Conservation (phyloP, 2,797 vertebrate genomes). For the Rhinoraja longicauda region DNA sequence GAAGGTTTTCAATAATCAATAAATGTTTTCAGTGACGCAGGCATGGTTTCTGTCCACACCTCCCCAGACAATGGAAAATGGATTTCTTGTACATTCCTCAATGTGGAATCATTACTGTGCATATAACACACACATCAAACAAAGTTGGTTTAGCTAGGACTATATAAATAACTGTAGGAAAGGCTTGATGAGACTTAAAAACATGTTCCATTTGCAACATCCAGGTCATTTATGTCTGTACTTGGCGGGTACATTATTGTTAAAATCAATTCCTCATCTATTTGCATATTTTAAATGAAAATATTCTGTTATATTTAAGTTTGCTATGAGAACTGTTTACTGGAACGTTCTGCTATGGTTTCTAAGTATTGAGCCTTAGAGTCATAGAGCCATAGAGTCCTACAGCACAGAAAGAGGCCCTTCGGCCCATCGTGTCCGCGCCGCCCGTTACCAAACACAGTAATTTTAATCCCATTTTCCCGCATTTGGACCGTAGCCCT, state of each 20-base stretch:
- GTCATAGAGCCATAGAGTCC: too few relatives aligned
- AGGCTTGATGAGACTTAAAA: too few relatives aligned
- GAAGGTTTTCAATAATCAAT: background rate
- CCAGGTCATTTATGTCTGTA: background rate
- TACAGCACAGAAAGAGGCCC: too few relatives aligned
- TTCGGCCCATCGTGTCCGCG: too few relatives aligned
- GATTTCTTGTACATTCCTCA: background rate
- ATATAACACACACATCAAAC: background rate
- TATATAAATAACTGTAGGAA: background rate
- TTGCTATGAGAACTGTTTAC: background rate
- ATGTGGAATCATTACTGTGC: background rate
- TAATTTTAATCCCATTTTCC: too few relatives aligned
- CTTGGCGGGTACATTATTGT: background rate
- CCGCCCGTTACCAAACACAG: too few relatives aligned
- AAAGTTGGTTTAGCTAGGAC: background rate
- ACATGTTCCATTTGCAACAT: background rate
- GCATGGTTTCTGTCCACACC: background rate
- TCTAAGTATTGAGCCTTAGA: background rate
- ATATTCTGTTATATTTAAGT: background rate
- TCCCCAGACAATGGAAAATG: background rate
- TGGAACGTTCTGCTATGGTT: background rate
- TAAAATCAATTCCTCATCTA: background rate
- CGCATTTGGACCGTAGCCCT: too few relatives aligned
- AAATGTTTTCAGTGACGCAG: background rate
- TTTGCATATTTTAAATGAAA: background rate